Base-by-base conservation (phyloP, 2,797 vertebrate genomes). In the Agapornis canus region DNA sequence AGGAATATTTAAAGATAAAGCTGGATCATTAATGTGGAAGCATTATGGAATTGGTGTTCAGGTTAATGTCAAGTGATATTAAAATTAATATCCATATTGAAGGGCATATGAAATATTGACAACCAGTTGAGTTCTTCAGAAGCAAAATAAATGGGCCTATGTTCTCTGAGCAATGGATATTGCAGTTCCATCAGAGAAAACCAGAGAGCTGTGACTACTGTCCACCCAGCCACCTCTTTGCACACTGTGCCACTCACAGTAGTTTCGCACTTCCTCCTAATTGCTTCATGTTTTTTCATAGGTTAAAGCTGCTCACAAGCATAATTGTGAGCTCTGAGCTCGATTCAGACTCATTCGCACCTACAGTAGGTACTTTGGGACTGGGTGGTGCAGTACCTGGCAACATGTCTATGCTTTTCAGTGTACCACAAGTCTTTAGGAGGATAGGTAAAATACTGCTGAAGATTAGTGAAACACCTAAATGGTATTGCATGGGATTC, bases 241-340 rank as follows among this genome's bases (percentile, higher is more conserved):
- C 29, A 43, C 1, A 0, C 39, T 14, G 13, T 11, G 16, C 47
- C 21, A 21, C 40, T 26, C 20, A 7, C 3, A 9, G 15, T 1
- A n/a, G 39, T 31, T 77, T 40, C 61, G 59, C 20, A 18, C 57
- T 11, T 56, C 35, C 40, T 76, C 26, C 71, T 20, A 26, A 2
- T 4, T 40, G 1, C 27, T 64, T 57, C 63, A 4, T 29, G 4
- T 0, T 1, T 54, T 43, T 11, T 22, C 32, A 4, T 1, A 40
- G 21, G 22, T 61, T 59, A 21, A 21, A 52, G 56, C 21, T 61
- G 45, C 70, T 32, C 47, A 5, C 32, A n/a, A 18, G 14, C 0
- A 3, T 6, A 29, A 11, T 0, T n/a, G 29, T 6, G 45, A 71
- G 15, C 66, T 65, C 71, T 75, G 56, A 32, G 20, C 1, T 22